These are phyloP conservation scores for Halcyon badia DNA, from an alignment of 2,797 vertebrate species.

Conservation along the genomic window DNA sequence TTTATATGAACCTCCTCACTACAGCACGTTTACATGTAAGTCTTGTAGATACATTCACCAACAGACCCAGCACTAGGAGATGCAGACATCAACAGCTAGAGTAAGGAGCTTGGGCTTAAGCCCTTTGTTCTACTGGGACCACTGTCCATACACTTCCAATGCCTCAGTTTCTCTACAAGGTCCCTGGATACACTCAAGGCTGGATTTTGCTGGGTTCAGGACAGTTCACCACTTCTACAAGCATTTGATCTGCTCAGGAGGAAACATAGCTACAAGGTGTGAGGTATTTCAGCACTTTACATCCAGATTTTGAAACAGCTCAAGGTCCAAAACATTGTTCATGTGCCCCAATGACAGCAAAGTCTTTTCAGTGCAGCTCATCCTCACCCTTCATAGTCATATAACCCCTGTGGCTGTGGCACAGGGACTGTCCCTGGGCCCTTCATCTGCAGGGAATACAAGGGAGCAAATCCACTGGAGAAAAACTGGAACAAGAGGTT, in stretches of 20 bases:
- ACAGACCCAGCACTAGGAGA: not conserved
- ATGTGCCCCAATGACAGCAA: not conserved
- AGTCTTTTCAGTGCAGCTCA: not conserved
- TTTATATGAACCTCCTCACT: not conserved
- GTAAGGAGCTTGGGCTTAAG: not conserved
- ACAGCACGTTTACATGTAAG: not conserved
- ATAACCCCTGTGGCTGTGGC: not conserved
- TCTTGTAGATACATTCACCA: not conserved
- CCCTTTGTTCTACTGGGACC: not conserved
- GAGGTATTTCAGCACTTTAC: not conserved
- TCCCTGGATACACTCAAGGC: rapidly evolving
- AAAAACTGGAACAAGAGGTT: not conserved
- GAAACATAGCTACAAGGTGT: not conserved
- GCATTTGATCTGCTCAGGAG: not conserved
- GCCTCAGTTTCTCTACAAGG: not conserved
- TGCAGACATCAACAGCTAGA: not conserved
- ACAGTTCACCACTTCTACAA: not conserved
- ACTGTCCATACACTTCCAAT: no score
- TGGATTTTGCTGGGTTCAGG: not conserved
- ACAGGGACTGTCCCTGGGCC: not conserved
- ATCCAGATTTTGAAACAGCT: not conserved
- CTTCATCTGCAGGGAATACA: not conserved
- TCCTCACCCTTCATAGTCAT: not conserved
- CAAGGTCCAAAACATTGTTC: not conserved
- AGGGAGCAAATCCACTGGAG: not conserved